Evolutionary conservation across 2,888 invertebrate genomes (phyloP), one percentile per base, ranked within the genome.

Genomic region (Chrysodeixis includens): DNA sequence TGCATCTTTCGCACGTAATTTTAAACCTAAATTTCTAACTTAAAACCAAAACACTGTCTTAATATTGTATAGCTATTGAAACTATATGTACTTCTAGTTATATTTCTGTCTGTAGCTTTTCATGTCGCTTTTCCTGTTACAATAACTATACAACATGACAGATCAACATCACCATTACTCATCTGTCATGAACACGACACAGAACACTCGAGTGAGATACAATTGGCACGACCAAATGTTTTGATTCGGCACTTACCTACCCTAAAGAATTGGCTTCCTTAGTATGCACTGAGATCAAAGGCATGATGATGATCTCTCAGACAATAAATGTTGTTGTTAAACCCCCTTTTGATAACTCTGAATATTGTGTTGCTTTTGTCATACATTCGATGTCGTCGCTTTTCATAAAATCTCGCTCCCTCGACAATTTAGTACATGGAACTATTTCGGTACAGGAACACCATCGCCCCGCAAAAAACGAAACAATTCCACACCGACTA

Each of bases 401-500:
- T 90, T 51, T 80, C 68, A 82, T 89, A 86, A 85, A 74, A 76
- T 14, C 16, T 63, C 66, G 78, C 61, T 32, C 18, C 60, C 49
- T 20, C 56, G 64, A 74, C 61, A 75, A 71, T 71, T 61, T 69
- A 56, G 56, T 82, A 74, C 76, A 85, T 63, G 62, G 63, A 68
- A 78, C 61, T 56, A 40, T 69, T 86, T 84, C 78, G 83, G 78
- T 86, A 79, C 93, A 97, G 97, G 97, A 86, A 96, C 97, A 49
- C 97, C 97, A 30, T 97, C 97, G 60, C 97, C 97, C 56, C 96
- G 97, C 82, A 97, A 97, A 93, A 97, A 97, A 91, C 96, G 97
- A 80, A 97, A 97, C 92, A 97, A 97, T 88, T 97, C 97, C 9
- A 97, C 97, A 22, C 97, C 97, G 22, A 97, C 97, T 10, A 97